Base-by-base conservation (phyloP, 2,113 vertebrate genomes). In the Mionectes macconnelli region DNA sequence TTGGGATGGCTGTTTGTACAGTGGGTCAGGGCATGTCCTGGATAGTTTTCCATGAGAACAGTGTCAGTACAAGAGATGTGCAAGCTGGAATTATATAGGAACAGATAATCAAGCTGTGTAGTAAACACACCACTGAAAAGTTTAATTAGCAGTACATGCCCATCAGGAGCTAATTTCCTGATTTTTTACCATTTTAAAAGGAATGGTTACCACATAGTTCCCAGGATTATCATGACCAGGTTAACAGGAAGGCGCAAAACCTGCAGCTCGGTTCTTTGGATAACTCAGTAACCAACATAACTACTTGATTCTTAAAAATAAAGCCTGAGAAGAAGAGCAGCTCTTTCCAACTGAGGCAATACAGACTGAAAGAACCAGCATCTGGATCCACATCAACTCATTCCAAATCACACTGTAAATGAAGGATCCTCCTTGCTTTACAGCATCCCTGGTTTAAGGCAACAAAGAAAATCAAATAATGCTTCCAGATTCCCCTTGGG, bases 331-430 rank as follows among this genome's bases (percentile, higher is more conserved):
- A 10, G 53, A 33, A 35, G 45, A 84, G 19, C 66, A 63, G 4
- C 17, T 6, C 44, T 11, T 68, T 28, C 69, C 70, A 25, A 0
- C 2, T 14, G 47, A 33, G 47, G 13, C 40, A 17, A 10, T 0
- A 12, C 0, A 14, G n/a, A 19, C 7, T 25, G 39, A 6, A 6
- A 59, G 56, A 1, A 56, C 39, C 74, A 57, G 19, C 42, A 59
- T 2, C 50, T 24, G 27, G 2, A 22, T 37, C 68, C 74, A 18
- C 30, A 30, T 10, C 28, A 42, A 0, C 52, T 21, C 62, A 1
- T 31, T 31, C 42, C 74, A 39, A 19, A 0, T 1, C 73, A 2
- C 0, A 0, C 25, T 17, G 1, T 0, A 20, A 42, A 2, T 0
- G 47, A 55, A 63, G 40, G 52, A 81, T 30, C 27, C 73, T 80